These are phyloP conservation scores for Phoxinus dragarum DNA, from an alignment of 2,797 vertebrate genomes.

Conservation along the genomic window DNA sequence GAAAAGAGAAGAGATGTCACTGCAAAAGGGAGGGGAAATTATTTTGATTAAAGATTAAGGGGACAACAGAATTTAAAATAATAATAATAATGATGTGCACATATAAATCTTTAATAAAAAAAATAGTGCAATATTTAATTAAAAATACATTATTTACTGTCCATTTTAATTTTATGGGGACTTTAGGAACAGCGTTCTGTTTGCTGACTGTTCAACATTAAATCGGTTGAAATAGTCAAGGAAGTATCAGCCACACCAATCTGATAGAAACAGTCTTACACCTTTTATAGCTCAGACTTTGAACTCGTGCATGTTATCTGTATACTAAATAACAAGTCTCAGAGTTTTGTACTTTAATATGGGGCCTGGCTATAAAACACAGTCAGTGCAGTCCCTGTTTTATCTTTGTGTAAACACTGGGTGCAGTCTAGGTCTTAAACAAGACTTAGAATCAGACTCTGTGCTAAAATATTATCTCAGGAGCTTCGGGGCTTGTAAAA, in stretches of 20 bases:
- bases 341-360: slow-evolving; percentile 39
- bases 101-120: neutral
- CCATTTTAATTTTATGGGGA: neutral
- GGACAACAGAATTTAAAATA: neutral
- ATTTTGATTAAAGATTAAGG: neutral
- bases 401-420: slow-evolving; percentile 60
- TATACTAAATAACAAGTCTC: slow-evolving; percentile 5
- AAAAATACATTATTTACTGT: too few relatives aligned
- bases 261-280: neutral
- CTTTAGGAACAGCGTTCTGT: neutral
- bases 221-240: neutral
- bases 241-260: slow-evolving; percentile 12
- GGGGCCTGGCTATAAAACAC: slow-evolving; percentile 50
- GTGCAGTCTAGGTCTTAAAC: neutral
- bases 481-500: neutral
- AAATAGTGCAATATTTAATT: neutral
- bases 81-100: neutral
- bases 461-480: slow-evolving; percentile 18
- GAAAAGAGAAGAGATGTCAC: neutral
- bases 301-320: slow-evolving; percentile 27
- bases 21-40: neutral
- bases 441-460: neutral
- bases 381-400: slow-evolving; percentile 21
- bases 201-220: neutral
- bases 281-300: slow-evolving; percentile 45